Base-by-base conservation (phyloP, 2,113 vertebrate species). In the Lepus americanus region DNA sequence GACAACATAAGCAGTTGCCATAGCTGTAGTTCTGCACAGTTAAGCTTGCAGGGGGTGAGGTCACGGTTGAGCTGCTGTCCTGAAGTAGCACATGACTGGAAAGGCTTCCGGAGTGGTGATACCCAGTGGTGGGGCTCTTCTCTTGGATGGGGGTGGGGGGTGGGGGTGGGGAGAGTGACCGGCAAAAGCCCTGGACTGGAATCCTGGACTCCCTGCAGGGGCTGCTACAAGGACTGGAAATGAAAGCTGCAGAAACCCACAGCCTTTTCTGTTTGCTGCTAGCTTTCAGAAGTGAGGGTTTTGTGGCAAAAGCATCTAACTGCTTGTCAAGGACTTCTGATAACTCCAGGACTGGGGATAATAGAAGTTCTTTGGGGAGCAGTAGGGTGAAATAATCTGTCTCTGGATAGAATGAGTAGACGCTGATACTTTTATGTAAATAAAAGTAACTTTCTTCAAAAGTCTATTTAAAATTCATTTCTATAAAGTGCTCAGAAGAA, bases 401-500 rank as follows among this genome's bases (percentile, higher is more conserved):
- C 39, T 86, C 83, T 95, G 44, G 25, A 36, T 51, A n/a, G 23
- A 78, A 44, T 83, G 74, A 92, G 77, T n/a, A 33, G 36, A 96
- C 95, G 53, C 36, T 72, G 29, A 7, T 90, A 59, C 78, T 89
- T 94, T 94, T 51, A 64, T 17, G 49, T 93, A 49, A 31, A 79
- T 63, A 66, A 39, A 87, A 89, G 39, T 74, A 66, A 78, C 91
- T 95, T 84, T 70, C 69, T 89, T 80, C 76, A 64, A 82, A 95
- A 55, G 11, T 83, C 29, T 77, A 33, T 20, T 77, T 94, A 49
- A 92, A 87, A 84, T 81, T 90, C 9, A 88, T 36, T 80, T 73
- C 31, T 87, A 1, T 87, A 76, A 93, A 76, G 20, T 67, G 13
- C 69, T 87, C 33, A 73, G 83, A 92, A 93, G 36, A 88, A 88